Conservation (phyloP, 1,140 invertebrate genomes). For the Calycopis cecrops region DNA sequence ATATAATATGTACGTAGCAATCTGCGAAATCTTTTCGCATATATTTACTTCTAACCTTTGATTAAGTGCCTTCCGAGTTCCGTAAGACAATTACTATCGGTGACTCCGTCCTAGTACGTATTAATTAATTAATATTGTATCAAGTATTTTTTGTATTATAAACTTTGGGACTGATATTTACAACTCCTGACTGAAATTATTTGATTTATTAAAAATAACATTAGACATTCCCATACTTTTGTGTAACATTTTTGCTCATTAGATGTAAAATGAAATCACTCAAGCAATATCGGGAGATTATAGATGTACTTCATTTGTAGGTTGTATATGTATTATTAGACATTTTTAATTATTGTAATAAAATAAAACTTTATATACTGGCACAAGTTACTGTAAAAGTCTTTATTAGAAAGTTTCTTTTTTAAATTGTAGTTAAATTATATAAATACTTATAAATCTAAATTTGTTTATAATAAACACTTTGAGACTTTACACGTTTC, state of each 20-base stretch:
- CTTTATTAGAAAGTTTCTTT: too few species aligned
- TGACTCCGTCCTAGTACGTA: constrained; percentile 23
- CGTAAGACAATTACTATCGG: constrained; percentile 25
- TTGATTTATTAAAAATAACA: neutral
- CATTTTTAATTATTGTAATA: neutral
- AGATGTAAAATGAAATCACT: neutral
- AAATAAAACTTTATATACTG: neutral
- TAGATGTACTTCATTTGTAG: too few species aligned
- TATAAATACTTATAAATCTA: too few species aligned
- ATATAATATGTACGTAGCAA: neutral
- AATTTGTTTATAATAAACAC: too few species aligned
- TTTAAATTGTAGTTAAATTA: too few species aligned
- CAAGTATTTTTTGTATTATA: neutral
- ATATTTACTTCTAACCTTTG: constrained; percentile 1
- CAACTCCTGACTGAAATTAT: neutral
- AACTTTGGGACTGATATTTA: constrained; percentile 4
- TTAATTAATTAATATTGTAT: constrained; percentile 4
- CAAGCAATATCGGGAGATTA: too few species aligned
- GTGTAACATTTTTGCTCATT: neutral
- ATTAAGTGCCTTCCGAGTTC: constrained; percentile 32
- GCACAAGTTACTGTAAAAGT: constrained; percentile 4
- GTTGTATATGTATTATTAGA: too few species aligned
- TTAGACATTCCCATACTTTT: neutral
- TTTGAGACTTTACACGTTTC: too few species aligned
- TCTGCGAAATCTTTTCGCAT: constrained; percentile 21